Percentiles rank a stretch among this genome's conserved stretches.
These are phyloP conservation scores for Pachycephus smyrnensis DNA, from an alignment of 2,888 invertebrate species.

Conservation along the genomic window DNA sequence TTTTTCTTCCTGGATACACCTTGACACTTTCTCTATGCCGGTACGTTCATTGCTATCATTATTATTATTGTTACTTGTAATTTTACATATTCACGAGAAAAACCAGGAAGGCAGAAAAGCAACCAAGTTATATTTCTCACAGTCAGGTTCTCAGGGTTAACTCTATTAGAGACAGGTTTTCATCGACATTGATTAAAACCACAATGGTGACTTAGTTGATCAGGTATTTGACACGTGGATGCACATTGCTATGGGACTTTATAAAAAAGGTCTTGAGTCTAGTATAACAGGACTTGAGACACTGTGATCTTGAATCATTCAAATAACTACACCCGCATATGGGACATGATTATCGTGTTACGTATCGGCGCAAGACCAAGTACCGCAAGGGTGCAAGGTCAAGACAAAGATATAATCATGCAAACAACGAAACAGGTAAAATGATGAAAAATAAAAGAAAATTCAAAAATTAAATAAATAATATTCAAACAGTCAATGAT, in stretches of 20 bases:
- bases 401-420: conserved; percentile 43
- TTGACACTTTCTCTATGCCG: not conserved
- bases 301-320: not conserved
- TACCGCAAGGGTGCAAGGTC: conserved; percentile 46
- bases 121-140: not conserved
- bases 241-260: conserved; percentile 6
- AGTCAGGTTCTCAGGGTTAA: not conserved
- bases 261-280: not conserved
- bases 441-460: not conserved
- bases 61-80: not conserved
- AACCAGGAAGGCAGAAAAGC: not conserved
- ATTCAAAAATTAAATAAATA: not conserved
- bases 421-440: not conserved
- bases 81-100: not conserved
- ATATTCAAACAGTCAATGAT: not conserved
- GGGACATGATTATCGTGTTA: conserved; percentile 53
- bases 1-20: not conserved
- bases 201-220: conserved; percentile 26
- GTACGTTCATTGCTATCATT: no score
- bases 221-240: conserved; percentile 29
- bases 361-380: conserved; percentile 14
- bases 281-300: not conserved
- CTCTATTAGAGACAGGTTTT: not conserved
- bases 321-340: conserved; percentile 21
- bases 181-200: conserved; percentile 18